Conservation (phyloP, 2,888 invertebrate genomes). For the Drosophila picticornis region DNA sequence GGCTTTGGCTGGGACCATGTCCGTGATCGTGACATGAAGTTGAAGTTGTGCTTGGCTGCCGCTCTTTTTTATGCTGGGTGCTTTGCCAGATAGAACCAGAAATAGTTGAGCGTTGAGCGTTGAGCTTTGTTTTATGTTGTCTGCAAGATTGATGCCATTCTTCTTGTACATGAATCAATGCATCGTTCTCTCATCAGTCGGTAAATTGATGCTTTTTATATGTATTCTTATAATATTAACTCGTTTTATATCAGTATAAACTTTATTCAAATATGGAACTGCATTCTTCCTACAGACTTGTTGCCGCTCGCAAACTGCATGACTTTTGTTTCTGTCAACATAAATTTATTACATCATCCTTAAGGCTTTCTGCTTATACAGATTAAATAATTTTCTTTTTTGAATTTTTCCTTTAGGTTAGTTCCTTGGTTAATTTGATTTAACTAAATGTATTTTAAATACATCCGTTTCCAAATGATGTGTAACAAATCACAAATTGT, state of each 20-base stretch:
- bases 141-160: slow-evolving; percentile 8
- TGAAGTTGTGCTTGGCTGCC: slow-evolving; percentile 52
- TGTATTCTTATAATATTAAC: neutral
- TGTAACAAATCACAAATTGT: neutral
- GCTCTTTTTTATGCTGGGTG: slow-evolving; percentile 17
- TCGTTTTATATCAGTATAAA: neutral
- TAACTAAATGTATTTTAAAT: neutral
- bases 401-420: too few relatives aligned
- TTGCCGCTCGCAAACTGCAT: neutral
- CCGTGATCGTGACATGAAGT: slow-evolving; percentile 56
- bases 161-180: neutral
- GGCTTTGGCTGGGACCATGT: slow-evolving; percentile 17
- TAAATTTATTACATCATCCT: neutral
- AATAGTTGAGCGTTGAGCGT: slow-evolving; percentile 9
- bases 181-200: neutral
- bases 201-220: neutral
- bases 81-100: slow-evolving; percentile 27
- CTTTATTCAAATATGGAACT: neutral
- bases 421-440: neutral
- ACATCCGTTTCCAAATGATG: neutral
- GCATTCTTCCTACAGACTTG: neutral
- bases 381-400: neutral
- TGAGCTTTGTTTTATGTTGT: neutral
- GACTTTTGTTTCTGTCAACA: neutral
- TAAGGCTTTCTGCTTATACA: neutral